Evolutionary conservation across 53 echinoderm and acorn worm species (phyloP).

Genomic region (Hippasteria phrygiana): DNA sequence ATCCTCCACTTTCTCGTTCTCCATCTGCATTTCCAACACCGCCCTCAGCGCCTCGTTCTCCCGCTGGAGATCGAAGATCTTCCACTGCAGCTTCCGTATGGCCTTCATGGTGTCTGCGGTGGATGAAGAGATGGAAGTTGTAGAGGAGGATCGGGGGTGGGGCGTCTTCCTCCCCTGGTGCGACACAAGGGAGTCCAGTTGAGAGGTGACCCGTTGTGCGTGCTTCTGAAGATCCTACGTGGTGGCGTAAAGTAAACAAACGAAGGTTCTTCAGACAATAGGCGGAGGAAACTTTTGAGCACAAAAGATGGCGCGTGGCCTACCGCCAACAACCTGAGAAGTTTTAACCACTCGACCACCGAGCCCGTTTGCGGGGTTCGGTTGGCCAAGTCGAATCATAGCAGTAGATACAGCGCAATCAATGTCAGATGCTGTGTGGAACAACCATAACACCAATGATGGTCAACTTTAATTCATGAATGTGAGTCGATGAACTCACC

Average conservation of each 20-base stretch:
- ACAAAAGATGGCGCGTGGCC: too few relatives aligned
- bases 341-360: too few relatives aligned
- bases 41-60: constrained; percentile 59
- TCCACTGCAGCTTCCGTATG: constrained; percentile 64
- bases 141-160: not conserved
- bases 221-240: constrained; percentile 54
- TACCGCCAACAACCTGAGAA: too few relatives aligned
- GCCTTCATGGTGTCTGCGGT: constrained; percentile 31
- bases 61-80: constrained; percentile 63
- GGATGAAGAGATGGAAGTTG: not conserved
- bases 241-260: too few relatives aligned
- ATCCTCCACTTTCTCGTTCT: not conserved
- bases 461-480: too few relatives aligned
- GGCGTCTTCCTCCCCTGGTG: not conserved
- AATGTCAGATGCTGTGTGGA: too few relatives aligned
- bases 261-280: too few relatives aligned
- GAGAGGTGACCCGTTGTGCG: constrained; percentile 32
- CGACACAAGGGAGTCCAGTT: constrained; percentile 35
- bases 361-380: too few relatives aligned
- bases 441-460: too few relatives aligned
- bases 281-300: too few relatives aligned
- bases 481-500: not conserved
- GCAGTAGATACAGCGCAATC: too few relatives aligned
- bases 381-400: too few relatives aligned
- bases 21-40: constrained; percentile 62